These are phyloP conservation scores for Pelagia noctiluca DNA, from an alignment of 30 jellyfish, hydroid and myxozoan genomes.

Conservation along the genomic window DNA sequence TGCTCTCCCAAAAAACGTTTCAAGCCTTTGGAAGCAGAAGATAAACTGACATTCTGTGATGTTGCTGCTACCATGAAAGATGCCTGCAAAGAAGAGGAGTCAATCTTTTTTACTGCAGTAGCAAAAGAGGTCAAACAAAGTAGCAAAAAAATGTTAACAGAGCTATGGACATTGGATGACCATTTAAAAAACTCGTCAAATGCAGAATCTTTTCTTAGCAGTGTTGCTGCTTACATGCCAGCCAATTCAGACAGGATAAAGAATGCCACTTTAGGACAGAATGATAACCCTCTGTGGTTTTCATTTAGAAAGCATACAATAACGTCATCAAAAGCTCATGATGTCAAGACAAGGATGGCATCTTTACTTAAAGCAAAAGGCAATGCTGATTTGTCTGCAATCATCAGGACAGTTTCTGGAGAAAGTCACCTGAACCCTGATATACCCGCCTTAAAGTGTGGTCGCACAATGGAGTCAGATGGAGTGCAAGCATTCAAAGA, in stretches of 20 bases:
- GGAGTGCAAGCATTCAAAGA: constrained; percentile 6
- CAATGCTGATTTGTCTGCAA: constrained; percentile 33
- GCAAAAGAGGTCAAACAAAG: constrained; percentile 2
- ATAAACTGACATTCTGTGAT: background rate
- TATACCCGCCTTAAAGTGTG: constrained; percentile 68
- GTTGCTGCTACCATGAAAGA: constrained; percentile 6
- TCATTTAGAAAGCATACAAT: constrained; percentile 5
- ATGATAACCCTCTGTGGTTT: constrained; percentile 14
- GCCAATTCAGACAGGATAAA: background rate
- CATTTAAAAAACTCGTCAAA: background rate
- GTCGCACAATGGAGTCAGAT: constrained; percentile 61
- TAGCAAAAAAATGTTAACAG: background rate
- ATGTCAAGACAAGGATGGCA: constrained; percentile 27
- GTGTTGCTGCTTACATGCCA: constrained; percentile 5
- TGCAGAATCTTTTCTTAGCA: constrained; percentile 3
- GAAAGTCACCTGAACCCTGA: constrained; percentile 51
- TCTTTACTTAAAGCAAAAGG: constrained; percentile 3
- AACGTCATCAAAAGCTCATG: constrained; percentile 14
- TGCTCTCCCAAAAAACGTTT: constrained; percentile 20
- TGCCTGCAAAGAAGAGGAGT: constrained; percentile 8
- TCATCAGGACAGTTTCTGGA: constrained; percentile 29
- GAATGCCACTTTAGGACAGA: constrained; percentile 14
- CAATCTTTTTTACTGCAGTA: background rate
- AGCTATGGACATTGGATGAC: constrained; percentile 6
- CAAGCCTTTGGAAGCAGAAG: constrained; percentile 8